A percentile compares a stretch with the other conserved stretches of the same genome.
Conservation (phyloP, 37 sponge, comb jelly and placozoan species). For the Spongia lamella region DNA sequence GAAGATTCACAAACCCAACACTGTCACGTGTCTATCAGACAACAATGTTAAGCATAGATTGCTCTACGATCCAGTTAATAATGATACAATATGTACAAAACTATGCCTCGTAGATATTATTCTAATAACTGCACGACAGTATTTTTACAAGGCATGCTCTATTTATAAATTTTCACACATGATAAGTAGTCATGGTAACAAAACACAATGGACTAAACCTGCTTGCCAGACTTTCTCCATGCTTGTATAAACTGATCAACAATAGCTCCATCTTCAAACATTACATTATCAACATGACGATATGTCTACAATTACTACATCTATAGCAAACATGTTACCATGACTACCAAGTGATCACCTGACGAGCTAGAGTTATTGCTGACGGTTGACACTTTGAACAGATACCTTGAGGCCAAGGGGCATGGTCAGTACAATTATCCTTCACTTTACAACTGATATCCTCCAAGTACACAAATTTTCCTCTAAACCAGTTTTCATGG, state of each 20-base stretch:
- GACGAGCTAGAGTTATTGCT: constrained; percentile 89
- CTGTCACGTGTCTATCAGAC: no score
- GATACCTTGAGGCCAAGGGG: constrained; percentile 94
- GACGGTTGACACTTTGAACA: constrained; percentile 91
- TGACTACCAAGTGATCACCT: constrained; percentile 33
- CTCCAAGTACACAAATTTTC: constrained; percentile 88
- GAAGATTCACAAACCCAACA: no score
- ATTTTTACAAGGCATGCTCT: neutral
- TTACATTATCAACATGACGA: constrained; percentile 90
- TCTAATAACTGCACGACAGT: neutral
- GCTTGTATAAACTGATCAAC: constrained; percentile 85
- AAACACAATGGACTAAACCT: constrained; percentile 21
- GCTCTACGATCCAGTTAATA: no score
- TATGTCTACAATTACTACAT: constrained; percentile 43
- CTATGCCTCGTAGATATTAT: no score
- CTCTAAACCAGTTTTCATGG: constrained; percentile 23
- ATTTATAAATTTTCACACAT: no score
- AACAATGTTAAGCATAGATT: no score
- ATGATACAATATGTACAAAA: no score
- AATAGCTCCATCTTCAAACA: constrained; percentile 89
- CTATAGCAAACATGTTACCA: neutral
- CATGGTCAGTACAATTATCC: constrained; percentile 83
- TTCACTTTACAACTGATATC: constrained; percentile 82
- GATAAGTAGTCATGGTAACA: no score
- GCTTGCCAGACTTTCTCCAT: constrained; percentile 81